Conservation (phyloP, 2,888 invertebrate genomes). For the Archips crataeganus region DNA sequence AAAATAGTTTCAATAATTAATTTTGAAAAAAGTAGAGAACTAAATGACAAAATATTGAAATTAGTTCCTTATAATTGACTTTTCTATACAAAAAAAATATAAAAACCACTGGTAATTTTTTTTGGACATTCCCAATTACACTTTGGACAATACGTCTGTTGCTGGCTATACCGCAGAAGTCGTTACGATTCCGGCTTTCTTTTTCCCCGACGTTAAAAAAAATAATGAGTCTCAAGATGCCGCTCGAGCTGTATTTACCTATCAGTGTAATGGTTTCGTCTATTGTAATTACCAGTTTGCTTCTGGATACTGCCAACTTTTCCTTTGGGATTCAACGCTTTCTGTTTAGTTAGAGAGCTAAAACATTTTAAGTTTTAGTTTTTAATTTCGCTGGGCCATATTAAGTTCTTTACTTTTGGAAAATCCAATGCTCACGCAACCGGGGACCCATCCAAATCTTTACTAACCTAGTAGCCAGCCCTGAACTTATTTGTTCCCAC, state of each 20-base stretch:
- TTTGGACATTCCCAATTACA: no score
- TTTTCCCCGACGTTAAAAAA: slow-evolving; percentile 52
- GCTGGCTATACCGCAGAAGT: slow-evolving; percentile 3
- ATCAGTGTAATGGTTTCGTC: slow-evolving; percentile 48
- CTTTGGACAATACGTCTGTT: not conserved
- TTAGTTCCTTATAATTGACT: no score
- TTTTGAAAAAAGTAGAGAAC: no score
- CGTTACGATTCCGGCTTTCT: slow-evolving; percentile 12
- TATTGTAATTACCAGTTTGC: slow-evolving; percentile 49
- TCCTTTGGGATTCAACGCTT: slow-evolving; percentile 9
- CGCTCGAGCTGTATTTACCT: slow-evolving; percentile 55
- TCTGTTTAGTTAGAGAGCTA: not conserved
- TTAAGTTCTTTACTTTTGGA: not conserved
- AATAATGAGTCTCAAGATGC: slow-evolving; percentile 53
- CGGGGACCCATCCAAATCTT: not conserved
- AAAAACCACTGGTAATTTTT: no score
- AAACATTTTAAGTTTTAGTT: not conserved
- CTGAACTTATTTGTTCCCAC: slow-evolving; percentile 9
- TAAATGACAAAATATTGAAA: no score
- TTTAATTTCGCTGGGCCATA: no score
- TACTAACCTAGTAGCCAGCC: slow-evolving; percentile 4
- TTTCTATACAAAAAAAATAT: no score
- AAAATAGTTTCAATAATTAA: no score
- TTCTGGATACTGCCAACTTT: slow-evolving; percentile 37
- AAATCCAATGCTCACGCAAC: not conserved